Conservation (phyloP, 2,113 vertebrate genomes). For the Serinus canaria region DNA sequence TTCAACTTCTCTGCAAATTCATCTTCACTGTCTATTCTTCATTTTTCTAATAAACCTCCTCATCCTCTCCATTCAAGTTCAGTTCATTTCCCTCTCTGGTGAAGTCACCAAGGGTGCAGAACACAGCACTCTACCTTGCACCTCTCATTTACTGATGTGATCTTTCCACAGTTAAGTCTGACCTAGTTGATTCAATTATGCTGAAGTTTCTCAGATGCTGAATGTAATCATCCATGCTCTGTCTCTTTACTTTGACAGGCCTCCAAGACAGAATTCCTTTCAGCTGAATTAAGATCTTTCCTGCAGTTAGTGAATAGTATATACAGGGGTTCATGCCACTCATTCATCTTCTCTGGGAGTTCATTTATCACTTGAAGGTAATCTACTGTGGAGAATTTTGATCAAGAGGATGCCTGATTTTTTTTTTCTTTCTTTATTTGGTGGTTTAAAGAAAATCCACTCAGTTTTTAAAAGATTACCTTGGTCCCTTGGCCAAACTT, state of each 20-base stretch:
- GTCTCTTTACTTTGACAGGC: constrained; percentile 15
- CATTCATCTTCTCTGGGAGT: constrained; percentile 51
- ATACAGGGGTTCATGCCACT: constrained; percentile 27
- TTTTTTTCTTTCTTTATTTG: neutral
- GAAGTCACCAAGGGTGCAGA: neutral
- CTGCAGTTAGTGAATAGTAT: constrained; percentile 16
- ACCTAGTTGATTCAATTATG: neutral
- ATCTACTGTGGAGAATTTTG: constrained; percentile 60
- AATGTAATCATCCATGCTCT: constrained; percentile 33
- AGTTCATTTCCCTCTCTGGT: neutral
- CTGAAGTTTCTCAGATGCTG: constrained; percentile 23
- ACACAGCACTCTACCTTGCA: neutral
- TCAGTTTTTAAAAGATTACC: neutral
- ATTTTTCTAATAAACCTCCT: neutral
- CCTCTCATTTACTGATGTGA: neutral
- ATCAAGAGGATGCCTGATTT: neutral
- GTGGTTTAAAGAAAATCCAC: neutral
- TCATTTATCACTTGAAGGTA: constrained; percentile 57
- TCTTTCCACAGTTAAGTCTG: neutral
- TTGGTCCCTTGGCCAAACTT: neutral
- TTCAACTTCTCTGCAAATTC: neutral
- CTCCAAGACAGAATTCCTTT: constrained; percentile 30
- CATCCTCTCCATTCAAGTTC: neutral
- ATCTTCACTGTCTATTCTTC: too few species aligned
- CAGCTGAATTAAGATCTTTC: constrained; percentile 59